Conservation (phyloP, 2,888 invertebrate genomes). For the Aleiodes leptofemur region DNA sequence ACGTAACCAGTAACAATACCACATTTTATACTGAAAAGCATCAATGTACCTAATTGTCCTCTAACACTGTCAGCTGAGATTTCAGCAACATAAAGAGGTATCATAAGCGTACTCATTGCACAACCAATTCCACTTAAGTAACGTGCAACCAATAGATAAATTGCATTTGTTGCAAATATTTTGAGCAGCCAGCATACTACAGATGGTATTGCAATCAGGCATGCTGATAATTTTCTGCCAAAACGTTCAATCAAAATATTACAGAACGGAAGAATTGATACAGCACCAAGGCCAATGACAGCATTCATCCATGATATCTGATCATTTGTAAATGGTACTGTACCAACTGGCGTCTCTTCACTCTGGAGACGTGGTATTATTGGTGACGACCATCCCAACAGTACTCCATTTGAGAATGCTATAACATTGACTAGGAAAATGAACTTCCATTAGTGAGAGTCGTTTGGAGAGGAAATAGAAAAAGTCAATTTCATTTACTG, state of each 20-base stretch:
- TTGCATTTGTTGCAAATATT: not conserved
- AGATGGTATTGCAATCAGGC: not conserved
- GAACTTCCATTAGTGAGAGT: too few relatives aligned
- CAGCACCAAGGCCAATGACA: not conserved
- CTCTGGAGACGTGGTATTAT: constrained; percentile 75
- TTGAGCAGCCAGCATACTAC: constrained; percentile 5
- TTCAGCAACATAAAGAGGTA: constrained; percentile 14
- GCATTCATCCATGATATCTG: constrained; percentile 10
- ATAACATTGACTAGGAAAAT: constrained; percentile 68
- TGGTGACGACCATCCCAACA: constrained; percentile 80
- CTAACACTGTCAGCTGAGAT: constrained; percentile 66
- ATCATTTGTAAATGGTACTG: constrained; percentile 73
- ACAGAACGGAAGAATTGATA: constrained; percentile 42
- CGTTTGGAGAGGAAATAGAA: too few relatives aligned
- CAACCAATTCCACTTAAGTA: not conserved
- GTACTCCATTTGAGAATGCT: constrained; percentile 71
- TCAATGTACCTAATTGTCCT: constrained; percentile 77
- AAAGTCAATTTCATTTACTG: too few relatives aligned
- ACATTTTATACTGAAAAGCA: constrained; percentile 76
- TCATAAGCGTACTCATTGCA: not conserved
- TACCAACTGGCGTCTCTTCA: constrained; percentile 72
- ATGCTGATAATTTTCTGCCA: constrained; percentile 5
- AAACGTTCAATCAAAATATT: not conserved
- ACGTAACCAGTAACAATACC: constrained; percentile 74
- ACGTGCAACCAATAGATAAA: constrained; percentile 1